Percentiles rank a stretch among this genome's conserved stretches.
These are phyloP conservation scores for Alcedo atthis DNA, from an alignment of 2,797 vertebrate species.

Conservation along the genomic window DNA sequence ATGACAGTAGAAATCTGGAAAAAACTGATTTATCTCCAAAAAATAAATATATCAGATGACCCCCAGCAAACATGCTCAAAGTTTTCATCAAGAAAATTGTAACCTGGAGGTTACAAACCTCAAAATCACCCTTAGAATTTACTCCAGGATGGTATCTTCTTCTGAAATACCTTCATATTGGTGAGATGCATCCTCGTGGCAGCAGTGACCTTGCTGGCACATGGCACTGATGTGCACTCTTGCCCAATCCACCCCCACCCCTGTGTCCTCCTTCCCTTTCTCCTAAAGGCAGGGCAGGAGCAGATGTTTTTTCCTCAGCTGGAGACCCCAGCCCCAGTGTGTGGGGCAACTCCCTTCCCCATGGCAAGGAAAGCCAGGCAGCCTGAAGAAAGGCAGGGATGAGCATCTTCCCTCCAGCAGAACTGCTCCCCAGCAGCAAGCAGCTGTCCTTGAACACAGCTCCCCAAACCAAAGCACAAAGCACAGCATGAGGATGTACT, in stretches of 20 bases:
- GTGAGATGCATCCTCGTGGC: background rate
- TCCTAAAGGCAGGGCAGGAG: background rate
- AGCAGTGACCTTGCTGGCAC: background rate
- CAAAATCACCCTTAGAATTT: background rate
- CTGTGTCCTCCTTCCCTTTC: background rate
- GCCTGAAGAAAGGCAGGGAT: background rate
- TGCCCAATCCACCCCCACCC: background rate
- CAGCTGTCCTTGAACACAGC: background rate
- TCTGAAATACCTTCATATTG: background rate
- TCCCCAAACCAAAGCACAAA: background rate
- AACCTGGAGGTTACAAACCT: background rate
- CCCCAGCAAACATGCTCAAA: background rate
- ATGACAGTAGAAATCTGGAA: background rate
- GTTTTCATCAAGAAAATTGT: background rate
- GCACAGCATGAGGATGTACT: background rate
- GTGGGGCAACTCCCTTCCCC: background rate
- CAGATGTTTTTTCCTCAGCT: background rate
- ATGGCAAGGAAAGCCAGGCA: background rate
- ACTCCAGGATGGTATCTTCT: background rate
- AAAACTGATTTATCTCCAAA: background rate
- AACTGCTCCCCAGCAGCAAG: background rate
- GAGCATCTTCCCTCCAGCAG: background rate
- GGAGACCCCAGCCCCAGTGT: background rate
- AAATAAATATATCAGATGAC: background rate
- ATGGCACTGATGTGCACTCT: background rate